These are phyloP conservation scores for Tolmerus cingulatus DNA, from an alignment of 2,888 invertebrate species.

Conservation along the genomic window DNA sequence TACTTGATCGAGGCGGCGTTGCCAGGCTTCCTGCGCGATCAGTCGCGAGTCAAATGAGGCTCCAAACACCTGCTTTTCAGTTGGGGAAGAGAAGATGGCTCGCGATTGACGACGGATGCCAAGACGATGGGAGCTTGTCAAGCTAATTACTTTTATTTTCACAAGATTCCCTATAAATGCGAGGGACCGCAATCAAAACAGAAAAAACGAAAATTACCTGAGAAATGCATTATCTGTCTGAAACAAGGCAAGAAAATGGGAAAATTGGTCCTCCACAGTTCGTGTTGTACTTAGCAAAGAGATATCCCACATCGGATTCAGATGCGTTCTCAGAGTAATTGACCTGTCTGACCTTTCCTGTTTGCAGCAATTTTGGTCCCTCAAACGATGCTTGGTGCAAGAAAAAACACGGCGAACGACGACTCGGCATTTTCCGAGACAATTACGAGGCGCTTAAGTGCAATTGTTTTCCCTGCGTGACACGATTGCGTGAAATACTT, in stretches of 20 bases:
- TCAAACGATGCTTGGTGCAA: neutral
- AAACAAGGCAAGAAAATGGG: neutral
- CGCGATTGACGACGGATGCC: neutral
- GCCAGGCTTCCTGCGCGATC: conserved; percentile 11
- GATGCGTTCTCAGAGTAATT: neutral
- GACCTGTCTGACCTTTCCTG: neutral
- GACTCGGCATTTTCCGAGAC: neutral
- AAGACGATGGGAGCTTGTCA: neutral
- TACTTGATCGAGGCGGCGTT: neutral
- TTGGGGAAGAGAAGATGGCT: neutral
- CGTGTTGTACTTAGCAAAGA: neutral
- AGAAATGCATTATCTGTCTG: neutral
- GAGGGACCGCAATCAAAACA: neutral
- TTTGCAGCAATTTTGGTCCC: neutral
- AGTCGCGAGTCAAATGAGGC: neutral
- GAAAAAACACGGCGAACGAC: neutral
- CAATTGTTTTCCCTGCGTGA: conserved; percentile 14
- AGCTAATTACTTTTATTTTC: neutral
- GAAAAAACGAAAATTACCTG: neutral
- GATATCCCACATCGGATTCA: neutral
- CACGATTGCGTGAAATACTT: conserved; percentile 21
- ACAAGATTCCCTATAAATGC: neutral
- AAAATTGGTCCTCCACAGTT: neutral
- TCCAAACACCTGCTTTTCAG: conserved; percentile 2
- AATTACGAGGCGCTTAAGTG: neutral